Evolutionary conservation across 2,888 invertebrate genomes (phyloP), one percentile per base, ranked within the genome.

Genomic region (Pseudococcus longispinus): DNA sequence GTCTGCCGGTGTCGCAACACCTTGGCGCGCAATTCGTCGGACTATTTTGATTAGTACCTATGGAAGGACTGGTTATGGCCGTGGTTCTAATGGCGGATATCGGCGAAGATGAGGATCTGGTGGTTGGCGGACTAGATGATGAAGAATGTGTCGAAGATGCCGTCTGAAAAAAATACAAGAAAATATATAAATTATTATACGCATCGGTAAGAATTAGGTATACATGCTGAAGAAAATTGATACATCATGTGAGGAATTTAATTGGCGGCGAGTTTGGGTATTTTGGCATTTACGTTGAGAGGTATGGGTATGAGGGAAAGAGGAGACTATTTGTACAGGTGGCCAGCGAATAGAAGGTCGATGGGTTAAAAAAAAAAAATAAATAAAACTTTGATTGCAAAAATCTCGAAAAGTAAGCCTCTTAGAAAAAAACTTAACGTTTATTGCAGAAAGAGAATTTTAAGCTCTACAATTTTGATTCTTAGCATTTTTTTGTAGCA

Each of bases 1-100:
- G 95, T 90, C 97, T 93, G 89, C 97, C 97, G 89, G 97, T 96
- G 92, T 97, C 97, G 92, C 97, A 97, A 92, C 97, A 97, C 90
- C 96, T 90, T 89, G 88, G 84, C 5, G 89, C 88, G 80, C 88
- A 88, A 70, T 84, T 74, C 74, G 90, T 90, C 92, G 89, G 90
- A 29, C 77, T 85, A 32, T 80, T 86, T 70, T 87, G 87, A 70
- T 84, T 87, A 26, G 85, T 82, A 55, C 88, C 82, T n/a, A 87
- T 85, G 26, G 84, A 84, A 20, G 87, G 87, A 84, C 88, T 88
- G 18, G 87, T 84, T 51, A 80, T 84, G 46, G 74, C 60, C 85
- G 85, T 83, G 23, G 87, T 84, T 84, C 87, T 44, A 23, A 83
- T 37, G 32, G 70, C 51, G 42, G 87, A 83, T 26, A 70, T 44